Conservation (phyloP, 2,888 invertebrate genomes). For the Dendrolimus pini region DNA sequence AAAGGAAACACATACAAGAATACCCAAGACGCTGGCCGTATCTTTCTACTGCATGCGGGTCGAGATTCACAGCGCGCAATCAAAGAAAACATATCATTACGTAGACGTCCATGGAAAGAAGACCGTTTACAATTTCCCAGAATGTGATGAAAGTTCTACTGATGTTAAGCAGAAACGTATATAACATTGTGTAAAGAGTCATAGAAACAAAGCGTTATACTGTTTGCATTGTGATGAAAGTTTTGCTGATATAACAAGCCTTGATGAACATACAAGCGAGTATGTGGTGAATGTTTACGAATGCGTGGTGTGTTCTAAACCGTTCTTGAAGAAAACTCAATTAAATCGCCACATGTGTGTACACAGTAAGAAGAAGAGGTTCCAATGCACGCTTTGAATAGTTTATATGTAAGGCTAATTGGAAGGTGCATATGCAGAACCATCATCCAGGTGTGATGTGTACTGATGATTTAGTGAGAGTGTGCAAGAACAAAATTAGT, state of each 20-base stretch:
- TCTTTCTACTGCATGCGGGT: constrained; percentile 30
- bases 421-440: constrained; percentile 59
- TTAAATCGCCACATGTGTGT: constrained; percentile 63
- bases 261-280: constrained; percentile 65
- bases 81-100: too few species aligned
- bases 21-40: constrained; percentile 35
- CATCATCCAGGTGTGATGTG: constrained; percentile 49
- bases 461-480: too few species aligned
- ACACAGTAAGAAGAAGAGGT: constrained; percentile 57
- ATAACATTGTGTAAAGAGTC: constrained; percentile 47
- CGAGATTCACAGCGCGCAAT: constrained; percentile 22
- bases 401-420: constrained; percentile 60
- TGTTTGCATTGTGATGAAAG: constrained; percentile 57
- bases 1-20: constrained; percentile 28
- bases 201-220: constrained; percentile 51
- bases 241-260: constrained; percentile 43
- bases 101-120: constrained; percentile 44
- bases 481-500: too few species aligned
- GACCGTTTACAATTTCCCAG: constrained; percentile 38
- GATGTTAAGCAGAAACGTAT: constrained; percentile 36
- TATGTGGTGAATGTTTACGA: constrained; percentile 59
- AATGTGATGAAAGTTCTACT: constrained; percentile 44
- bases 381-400: constrained; percentile 56
- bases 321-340: constrained; percentile 57
- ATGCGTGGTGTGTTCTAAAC: constrained; percentile 66